Base-by-base conservation (phyloP, 35 echinoderm and acorn worm species). In the Apostichopus californicus region DNA sequence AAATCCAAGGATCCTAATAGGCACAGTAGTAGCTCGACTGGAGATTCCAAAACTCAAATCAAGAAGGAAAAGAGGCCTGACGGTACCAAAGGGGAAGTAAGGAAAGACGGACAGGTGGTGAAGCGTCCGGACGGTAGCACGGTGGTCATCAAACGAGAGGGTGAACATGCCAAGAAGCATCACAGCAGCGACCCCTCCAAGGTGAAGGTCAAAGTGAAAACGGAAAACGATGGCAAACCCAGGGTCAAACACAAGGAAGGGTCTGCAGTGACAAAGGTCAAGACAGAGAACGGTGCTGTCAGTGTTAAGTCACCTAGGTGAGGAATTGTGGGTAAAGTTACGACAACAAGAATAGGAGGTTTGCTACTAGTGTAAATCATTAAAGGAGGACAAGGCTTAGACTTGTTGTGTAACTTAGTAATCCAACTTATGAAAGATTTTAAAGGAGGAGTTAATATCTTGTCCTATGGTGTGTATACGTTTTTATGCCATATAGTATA, bases 181-280 rank as follows among this genome's bases (percentile, higher is more conserved):
- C 34, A 9, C 10, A 87, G 81, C 21, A 95, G 70, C n/a, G 85
- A 78, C 57, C 71, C 71, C 1, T 75, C 71, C 71, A 65, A 25
- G 75, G 34, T 21, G 73, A 92, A 87, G 81, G 90, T 94, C 54
- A 94, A 94, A 68, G 94, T 92, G 65, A 95, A 92, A 61, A 73
- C 90, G 18, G 94, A 95, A 24, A 83, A 66, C 9, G 61, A 66
- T 18, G 78, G 59, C 8, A 58, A 7, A 80, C 21, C 72, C 8
- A 92, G 79, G 79, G 78, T 46, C 24, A 82, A 87, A 18, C 53
- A 61, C 15, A 85, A 83, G 64, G 55, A 66, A 18, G 63, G 78
- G 23, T 72, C 17, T 17, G 7, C n/a, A 22, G 13, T 18, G n/a
- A 34, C 14, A 55, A 92, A 94, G 75, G 68, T 90, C 6, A 78